Conservation (phyloP, 2,797 vertebrate species). For the Staurois parvus region DNA sequence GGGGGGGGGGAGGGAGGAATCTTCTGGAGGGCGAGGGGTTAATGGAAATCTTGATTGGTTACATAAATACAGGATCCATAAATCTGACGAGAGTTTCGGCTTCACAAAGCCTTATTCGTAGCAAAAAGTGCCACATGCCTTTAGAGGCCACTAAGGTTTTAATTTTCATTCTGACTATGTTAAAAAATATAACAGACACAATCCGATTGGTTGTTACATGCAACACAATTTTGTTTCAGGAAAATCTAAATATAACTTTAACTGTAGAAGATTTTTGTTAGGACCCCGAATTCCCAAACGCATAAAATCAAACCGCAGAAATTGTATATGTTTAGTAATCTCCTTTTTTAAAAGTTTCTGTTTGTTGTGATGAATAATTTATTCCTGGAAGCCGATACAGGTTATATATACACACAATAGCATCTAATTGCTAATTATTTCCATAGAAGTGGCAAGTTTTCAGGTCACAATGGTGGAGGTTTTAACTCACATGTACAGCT, state of each 20-base stretch:
- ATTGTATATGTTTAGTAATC: background rate
- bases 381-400: background rate
- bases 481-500: background rate
- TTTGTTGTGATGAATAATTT: background rate
- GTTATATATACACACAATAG: background rate
- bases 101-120: too few species aligned
- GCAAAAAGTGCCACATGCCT: too few species aligned
- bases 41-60: too few species aligned
- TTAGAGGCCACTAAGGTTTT: background rate
- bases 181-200: background rate
- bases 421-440: constrained; percentile 8
- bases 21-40: too few species aligned
- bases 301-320: background rate
- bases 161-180: background rate
- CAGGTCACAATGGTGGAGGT: background rate
- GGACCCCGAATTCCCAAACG: background rate
- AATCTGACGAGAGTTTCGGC: too few species aligned
- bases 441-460: background rate
- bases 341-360: background rate
- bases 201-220: background rate
- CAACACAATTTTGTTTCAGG: background rate
- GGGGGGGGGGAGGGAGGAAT: too few species aligned
- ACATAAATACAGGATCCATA: too few species aligned
- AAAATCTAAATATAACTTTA: background rate
- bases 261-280: background rate